Evolutionary conservation across 1,140 invertebrate species (phyloP), one percentile per base, ranked within the genome.

Genomic region (Paralvinella palmiformis): DNA sequence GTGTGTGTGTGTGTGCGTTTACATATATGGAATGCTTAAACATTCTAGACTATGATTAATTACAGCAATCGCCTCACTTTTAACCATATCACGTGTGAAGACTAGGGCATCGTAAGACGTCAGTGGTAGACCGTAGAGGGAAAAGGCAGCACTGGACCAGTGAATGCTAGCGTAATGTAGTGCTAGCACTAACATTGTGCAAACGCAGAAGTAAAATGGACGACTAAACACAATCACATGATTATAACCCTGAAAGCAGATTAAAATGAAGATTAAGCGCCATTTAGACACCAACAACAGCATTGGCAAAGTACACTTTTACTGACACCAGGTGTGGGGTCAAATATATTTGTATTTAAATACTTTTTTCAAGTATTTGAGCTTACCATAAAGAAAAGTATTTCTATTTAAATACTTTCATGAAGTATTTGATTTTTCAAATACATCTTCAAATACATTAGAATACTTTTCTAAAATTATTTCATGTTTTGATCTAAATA

Each of bases 181-280:
- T 3, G 87, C 76, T 58, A 91, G 83, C 60, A 94, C 83, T 63
- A 92, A 77, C 17, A 86, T 85, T 36, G 89, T 88, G 75, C 90
- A 91, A 20, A 98, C 66, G 72, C 91, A 93, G 77, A 97, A 99
- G 77, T 99, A 99, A 22, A 98, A 89, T 15, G 96, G 92, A 63
- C 96, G 85, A 76, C 85, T 86, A 69, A 95, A 97, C 31, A 93
- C 89, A 27, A 98, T 92, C 61, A 98, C 88, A 70, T 92, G 88
- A 81, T 99, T 99, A 76, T 96, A 98, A 1, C 96, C 96, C 79
- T 85, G 74, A 50, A 75, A 74, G 41, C 59, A 66, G 65, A 56
- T n/a, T 13, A 63, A 22, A n/a, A 56, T 17, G 31, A 29, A 31
- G 31, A 56, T 3, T 7, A 56, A 10, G 53, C 22, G n/a, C 17